These are phyloP conservation scores for Montipora sp. DNA, from an alignment of 64 coral and sea anemone genomes.

Conservation along the genomic window DNA sequence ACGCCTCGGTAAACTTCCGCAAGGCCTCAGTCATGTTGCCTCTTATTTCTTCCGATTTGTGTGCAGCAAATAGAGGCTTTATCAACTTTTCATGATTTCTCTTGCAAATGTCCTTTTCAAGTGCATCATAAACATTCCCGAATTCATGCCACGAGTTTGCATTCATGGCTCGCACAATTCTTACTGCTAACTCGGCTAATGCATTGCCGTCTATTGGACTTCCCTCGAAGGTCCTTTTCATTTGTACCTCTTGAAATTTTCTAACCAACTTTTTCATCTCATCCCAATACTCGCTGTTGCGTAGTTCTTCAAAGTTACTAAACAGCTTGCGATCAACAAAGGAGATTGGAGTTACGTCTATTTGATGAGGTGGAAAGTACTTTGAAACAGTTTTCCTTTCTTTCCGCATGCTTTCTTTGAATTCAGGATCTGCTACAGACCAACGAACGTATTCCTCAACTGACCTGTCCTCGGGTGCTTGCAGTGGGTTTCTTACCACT, in stretches of 20 bases:
- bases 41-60: background rate
- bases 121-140: conserved; percentile 37
- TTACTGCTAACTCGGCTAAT: conserved; percentile 21
- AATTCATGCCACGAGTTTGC: conserved; percentile 41
- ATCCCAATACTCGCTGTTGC: conserved; percentile 34
- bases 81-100: conserved; percentile 46
- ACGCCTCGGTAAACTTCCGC: conserved; percentile 31
- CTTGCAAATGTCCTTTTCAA: conserved; percentile 73
- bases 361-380: too few species aligned
- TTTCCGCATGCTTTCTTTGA: too few species aligned
- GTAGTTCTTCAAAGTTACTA: conserved; percentile 50
- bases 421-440: too few species aligned
- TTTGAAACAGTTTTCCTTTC: too few species aligned
- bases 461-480: too few species aligned
- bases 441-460: too few species aligned
- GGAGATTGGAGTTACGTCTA: too few species aligned
- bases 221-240: conserved; percentile 57
- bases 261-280: conserved; percentile 31
- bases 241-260: conserved; percentile 28
- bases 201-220: conserved; percentile 53
- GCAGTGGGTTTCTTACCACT: too few species aligned
- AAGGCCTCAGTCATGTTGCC: conserved; percentile 17
- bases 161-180: conserved; percentile 20
- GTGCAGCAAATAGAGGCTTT: conserved; percentile 37
- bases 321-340: conserved; percentile 2